A percentile compares a stretch with the other conserved stretches of the same genome.
phyloP scores from a whole-genome alignment of 2,113 vertebrate species.

The Puffinus mauretanicus region DNA sequence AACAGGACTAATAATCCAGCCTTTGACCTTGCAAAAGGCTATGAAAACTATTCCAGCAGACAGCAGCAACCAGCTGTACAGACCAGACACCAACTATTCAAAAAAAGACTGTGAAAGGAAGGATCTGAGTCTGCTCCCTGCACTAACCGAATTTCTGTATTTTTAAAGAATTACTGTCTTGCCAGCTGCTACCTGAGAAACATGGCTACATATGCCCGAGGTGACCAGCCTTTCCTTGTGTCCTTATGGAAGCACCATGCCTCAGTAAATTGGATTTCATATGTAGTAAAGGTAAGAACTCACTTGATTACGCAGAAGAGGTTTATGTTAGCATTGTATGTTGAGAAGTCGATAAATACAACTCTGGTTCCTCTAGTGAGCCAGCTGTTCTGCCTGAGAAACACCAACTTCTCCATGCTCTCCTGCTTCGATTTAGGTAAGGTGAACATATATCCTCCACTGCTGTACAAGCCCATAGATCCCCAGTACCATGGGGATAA shows the following conservation, averaged over 20 bases:
- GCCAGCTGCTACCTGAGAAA: background rate
- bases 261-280: background rate
- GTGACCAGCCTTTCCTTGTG: background rate
- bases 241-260: background rate
- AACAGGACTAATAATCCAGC: background rate
- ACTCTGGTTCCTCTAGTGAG: conserved; percentile 65
- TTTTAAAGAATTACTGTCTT: background rate
- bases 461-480: conserved; percentile 42
- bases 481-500: conserved; percentile 60
- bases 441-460: conserved; percentile 63
- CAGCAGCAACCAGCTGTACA: background rate
- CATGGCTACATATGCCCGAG: background rate
- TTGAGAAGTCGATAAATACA: conserved; percentile 74
- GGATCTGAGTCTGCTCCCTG: background rate
- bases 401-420: conserved; percentile 22
- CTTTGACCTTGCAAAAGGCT: background rate
- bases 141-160: background rate
- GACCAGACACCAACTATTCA: background rate
- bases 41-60: background rate
- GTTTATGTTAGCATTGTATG: conserved; percentile 73
- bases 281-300: background rate
- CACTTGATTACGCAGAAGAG: conserved; percentile 74
- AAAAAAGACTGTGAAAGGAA: background rate
- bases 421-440: conserved; percentile 64
- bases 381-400: conserved; percentile 67